Base-by-base conservation (phyloP, 2,888 invertebrate species). In the Hypomecis punctinalis region DNA sequence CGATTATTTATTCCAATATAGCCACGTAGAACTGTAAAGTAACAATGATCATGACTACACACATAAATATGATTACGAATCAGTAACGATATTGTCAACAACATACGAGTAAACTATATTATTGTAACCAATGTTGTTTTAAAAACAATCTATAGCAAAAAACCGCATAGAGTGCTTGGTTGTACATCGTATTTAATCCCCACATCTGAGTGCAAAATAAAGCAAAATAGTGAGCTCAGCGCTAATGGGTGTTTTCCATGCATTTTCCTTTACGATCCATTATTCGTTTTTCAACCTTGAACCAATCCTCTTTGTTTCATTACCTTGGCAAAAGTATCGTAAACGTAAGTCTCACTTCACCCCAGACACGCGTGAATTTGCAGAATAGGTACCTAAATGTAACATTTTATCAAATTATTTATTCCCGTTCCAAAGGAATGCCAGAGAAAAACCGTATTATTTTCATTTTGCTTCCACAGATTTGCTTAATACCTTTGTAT, bases 171-270 rank as follows among this genome's bases (percentile, higher is more conserved):
- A 36, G 4, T 37, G 36, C 8, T 49, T n/a, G 9, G 37, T 39
- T 52, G 8, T 10, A 9, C 40, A 52, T 52, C 23, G 40, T 23
- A 52, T 23, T 42, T 52, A 52, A 42, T 52, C 45, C 46, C 45
- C 37, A 39, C 36, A 37, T 13, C 37, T 46, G 49, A 69, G 72
- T 45, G 43, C 53, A 13, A 58, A 49, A 51, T 23, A 54, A 59
- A 64, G 51, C 45, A 51, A 60, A 64, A 56, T 82, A 82, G 81
- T 82, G 81, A 79, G 79, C 76, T 79, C 76, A 67, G 66, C 70
- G 68, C 78, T 82, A 82, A 82, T 83, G 81, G 82, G 72, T 72
- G 75, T 78, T 70, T 75, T 61, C 67, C 73, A 59, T 55, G 49
- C 69, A 72, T 74, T 76, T 72, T 75, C 71, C 69, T 72, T 81